These are phyloP conservation scores for Chloroclystis v-ata DNA, from an alignment of 2,888 invertebrate genomes.

Conservation along the genomic window DNA sequence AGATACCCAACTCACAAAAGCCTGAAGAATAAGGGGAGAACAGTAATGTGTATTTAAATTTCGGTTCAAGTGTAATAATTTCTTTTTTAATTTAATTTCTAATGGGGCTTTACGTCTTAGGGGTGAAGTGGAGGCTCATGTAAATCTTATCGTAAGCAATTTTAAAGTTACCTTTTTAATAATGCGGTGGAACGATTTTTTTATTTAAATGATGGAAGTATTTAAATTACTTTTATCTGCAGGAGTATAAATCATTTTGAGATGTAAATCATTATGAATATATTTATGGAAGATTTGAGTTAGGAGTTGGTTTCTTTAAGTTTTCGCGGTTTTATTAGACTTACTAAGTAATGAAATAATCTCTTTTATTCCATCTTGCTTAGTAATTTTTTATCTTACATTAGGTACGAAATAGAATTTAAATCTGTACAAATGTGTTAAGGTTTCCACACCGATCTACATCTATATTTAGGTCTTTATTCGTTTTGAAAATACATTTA, in stretches of 20 bases:
- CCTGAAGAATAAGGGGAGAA: slow-evolving; percentile 70
- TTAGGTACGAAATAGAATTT: no score
- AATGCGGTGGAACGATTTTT: slow-evolving; percentile 13
- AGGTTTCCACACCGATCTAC: no score
- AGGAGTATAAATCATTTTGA: background rate
- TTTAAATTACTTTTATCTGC: slow-evolving; percentile 6
- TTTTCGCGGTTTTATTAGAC: no score
- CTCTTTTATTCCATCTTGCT: no score
- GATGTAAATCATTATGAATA: background rate
- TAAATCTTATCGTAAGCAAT: slow-evolving; percentile 49
- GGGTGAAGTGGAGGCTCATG: slow-evolving; percentile 46
- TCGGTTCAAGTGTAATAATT: slow-evolving; percentile 75
- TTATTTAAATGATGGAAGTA: slow-evolving; percentile 22
- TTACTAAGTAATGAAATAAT: no score
- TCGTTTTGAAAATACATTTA: no score
- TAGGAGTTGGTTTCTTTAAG: no score
- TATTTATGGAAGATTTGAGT: background rate
- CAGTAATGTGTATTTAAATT: slow-evolving; percentile 77
- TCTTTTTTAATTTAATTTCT: slow-evolving; percentile 78
- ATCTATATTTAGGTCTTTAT: no score
- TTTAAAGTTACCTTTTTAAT: slow-evolving; percentile 31
- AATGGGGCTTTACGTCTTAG: slow-evolving; percentile 57
- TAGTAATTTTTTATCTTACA: no score
- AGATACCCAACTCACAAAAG: slow-evolving; percentile 34
- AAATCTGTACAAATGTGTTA: no score